These are phyloP conservation scores for Muscicapa striata DNA, from an alignment of 2,797 vertebrate genomes.

Conservation along the genomic window DNA sequence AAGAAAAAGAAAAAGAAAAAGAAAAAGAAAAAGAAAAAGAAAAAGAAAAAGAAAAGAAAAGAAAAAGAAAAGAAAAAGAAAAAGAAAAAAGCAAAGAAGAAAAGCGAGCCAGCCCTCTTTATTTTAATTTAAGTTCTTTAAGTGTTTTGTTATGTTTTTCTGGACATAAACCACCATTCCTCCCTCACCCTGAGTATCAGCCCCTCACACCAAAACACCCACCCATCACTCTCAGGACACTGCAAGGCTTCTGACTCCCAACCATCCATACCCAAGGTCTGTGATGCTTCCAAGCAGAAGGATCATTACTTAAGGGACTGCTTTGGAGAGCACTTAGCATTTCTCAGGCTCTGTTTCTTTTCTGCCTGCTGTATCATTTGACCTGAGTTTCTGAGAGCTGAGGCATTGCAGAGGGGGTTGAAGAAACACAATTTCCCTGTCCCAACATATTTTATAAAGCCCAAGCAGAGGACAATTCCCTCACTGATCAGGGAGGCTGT, in stretches of 20 bases:
- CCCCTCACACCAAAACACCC: accelerated
- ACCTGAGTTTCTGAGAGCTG: not conserved
- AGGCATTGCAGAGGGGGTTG: not conserved
- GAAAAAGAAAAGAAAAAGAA: too few species aligned
- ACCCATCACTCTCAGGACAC: not conserved
- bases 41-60: too few species aligned
- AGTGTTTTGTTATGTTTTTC: not conserved
- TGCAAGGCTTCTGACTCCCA: accelerated
- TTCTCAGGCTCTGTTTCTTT: slow-evolving; percentile 38
- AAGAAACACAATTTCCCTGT: not conserved
- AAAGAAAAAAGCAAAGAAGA: too few species aligned
- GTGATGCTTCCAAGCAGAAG: not conserved
- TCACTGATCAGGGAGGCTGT: not conserved
- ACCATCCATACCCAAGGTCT: not conserved
- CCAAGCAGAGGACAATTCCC: not conserved
- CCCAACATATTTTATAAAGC: not conserved
- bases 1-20: not conserved
- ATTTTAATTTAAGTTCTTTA: not conserved
- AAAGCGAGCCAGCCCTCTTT: not conserved
- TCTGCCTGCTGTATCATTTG: not conserved
- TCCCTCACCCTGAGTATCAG: not conserved
- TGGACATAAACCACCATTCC: not conserved
- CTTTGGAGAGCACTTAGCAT: not conserved
- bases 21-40: too few species aligned
- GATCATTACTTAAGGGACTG: not conserved